Base-by-base conservation (phyloP, 1,140 invertebrate species). In the Cyclina sinensis region DNA sequence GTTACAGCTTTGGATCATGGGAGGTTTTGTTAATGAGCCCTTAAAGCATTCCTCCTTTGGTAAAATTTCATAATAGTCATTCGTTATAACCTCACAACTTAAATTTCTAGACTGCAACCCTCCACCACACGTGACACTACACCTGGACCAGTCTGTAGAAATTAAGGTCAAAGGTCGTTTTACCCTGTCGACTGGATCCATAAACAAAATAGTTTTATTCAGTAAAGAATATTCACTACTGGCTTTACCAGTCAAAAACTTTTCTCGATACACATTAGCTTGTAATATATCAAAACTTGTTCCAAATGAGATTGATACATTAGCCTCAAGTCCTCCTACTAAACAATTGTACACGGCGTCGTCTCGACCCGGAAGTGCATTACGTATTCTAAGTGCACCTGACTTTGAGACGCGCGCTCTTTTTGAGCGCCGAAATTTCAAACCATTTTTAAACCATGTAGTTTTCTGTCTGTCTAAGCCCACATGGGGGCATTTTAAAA, bases 371-470 rank as follows among this genome's bases (percentile, higher is more conserved):
- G 79, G 86, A n/a, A 54, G 65, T 21, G 70, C 80, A 21, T 59
- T 24, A 24, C 79, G 46, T 18, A 88, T 88, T 37, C 86, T 59
- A 16, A 88, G 39, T 59, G 86, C 80, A 57, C 86, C 86, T 11
- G 86, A 83, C 14, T 62, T 37, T 32, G 86, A 68, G 14, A 88
- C 78, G 4, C 68, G 62, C 35, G 80, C 79, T 32, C 78, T 46
- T 48, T 88, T 88, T 21, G 80, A 76, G 21, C 86, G 79, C 73
- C 65, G 73, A 70, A 88, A 82, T 81, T 76, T 74, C 51, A 59
- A 57, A 30, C 86, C 86, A 32, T 88, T 88, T 76, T 82, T 88
- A 76, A 88, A 78, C 86, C 86, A 88, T 3, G 79, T 82, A 16
- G 81, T 81, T 51, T 82, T 88, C 54, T 88, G 79, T 83, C 80